Base-by-base conservation (phyloP, 2,113 vertebrate species). In the Tachycineta bicolor region DNA sequence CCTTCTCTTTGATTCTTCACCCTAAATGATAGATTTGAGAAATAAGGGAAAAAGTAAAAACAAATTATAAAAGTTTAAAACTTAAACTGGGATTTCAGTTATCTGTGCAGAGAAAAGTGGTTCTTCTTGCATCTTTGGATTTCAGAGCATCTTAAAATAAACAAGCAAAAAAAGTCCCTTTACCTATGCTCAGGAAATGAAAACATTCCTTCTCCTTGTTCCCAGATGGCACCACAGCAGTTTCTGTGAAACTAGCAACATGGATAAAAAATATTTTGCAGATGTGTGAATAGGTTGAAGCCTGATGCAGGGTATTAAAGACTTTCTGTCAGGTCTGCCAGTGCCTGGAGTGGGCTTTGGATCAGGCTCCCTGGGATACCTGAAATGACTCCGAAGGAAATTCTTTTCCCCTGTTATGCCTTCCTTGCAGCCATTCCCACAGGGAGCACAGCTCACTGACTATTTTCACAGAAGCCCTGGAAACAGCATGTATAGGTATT, bases 21-120 rank as follows among this genome's bases (percentile, higher is more conserved):
- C 96, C 74, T 93, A 95, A 97, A 96, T 69, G 21, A 93, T 91
- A 50, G 91, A 93, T 90, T 87, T 93, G 52, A 96, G 44, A 97
- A 97, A 83, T 70, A 94, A 1, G 85, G 47, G 59, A 58, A 94
- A 97, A 92, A 17, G 0, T 37, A 86, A 91, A 81, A 90, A 14
- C 4, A 60, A 65, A 83, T 89, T 31, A 95, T 74, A 83, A 80
- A 95, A 96, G 25, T 55, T 63, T 77, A 85, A 87, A 83, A n/a
- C 3, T 46, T 96, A 94, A 82, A 25, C 10, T 95, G 39, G 74
- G 62, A 17, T 95, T 87, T 94, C 77, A 74, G 83, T 74, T 91
- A 94, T 90, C 71, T 76, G 50, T 83, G 80, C 58, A 85, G 21
- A 92, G 80, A 73, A 26, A 95, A 94, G 56, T 90, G 68, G n/a